Conservation (phyloP, 2,888 invertebrate genomes). For the Lamellibrachia columna region DNA sequence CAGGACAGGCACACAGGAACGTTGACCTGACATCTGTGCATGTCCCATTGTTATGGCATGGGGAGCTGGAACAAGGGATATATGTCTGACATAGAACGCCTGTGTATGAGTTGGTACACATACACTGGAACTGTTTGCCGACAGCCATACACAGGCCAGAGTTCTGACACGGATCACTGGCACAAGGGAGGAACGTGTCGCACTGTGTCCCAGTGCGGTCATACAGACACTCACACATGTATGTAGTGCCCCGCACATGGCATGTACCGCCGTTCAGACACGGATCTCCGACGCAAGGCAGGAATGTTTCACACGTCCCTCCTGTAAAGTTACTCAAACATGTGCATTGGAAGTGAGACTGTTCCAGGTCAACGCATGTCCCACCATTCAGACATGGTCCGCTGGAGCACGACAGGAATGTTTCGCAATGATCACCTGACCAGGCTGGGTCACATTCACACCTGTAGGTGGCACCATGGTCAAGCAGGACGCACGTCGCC, state of each 20-base stretch:
- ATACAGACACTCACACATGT: slow-evolving; percentile 48
- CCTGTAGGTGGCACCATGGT: slow-evolving; percentile 26
- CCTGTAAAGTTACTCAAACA: slow-evolving; percentile 27
- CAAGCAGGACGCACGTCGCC: slow-evolving; percentile 43
- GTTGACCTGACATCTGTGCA: slow-evolving; percentile 27
- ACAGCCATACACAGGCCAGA: slow-evolving; percentile 28
- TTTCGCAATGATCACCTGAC: slow-evolving; percentile 38
- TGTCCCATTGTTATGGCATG: slow-evolving; percentile 25
- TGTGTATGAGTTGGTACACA: slow-evolving; percentile 34
- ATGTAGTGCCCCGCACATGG: slow-evolving; percentile 47
- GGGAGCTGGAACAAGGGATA: slow-evolving; percentile 23
- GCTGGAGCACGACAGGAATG: slow-evolving; percentile 41
- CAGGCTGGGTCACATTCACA: slow-evolving; percentile 37
- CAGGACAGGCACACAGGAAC: slow-evolving; percentile 37
- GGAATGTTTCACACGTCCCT: slow-evolving; percentile 28
- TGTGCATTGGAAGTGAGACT: slow-evolving; percentile 23
- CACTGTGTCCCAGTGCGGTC: slow-evolving; percentile 49
- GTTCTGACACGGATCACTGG: slow-evolving; percentile 37
- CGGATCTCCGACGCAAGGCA: slow-evolving; percentile 22
- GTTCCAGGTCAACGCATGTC: slow-evolving; percentile 37
- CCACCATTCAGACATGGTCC: slow-evolving; percentile 48
- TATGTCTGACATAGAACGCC: slow-evolving; percentile 30
- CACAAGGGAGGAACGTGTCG: slow-evolving; percentile 42
- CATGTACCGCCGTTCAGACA: slow-evolving; percentile 46
- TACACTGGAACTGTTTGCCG: slow-evolving; percentile 36